Conservation (phyloP, 2,888 invertebrate genomes). For the Chrysolina oricalcia region DNA sequence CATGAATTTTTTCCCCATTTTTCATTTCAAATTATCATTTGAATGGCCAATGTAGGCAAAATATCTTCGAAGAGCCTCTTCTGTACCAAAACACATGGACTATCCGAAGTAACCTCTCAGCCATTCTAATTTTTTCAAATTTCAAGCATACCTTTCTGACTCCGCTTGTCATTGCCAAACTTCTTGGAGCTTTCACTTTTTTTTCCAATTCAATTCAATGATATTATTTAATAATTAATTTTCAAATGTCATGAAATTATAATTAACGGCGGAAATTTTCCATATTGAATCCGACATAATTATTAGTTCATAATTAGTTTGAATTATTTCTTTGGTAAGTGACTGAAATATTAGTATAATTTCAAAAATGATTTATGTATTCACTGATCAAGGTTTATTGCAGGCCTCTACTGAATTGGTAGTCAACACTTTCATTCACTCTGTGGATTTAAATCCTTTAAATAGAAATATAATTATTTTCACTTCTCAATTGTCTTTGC, state of each 20-base stretch:
- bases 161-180: not conserved
- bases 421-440: no score
- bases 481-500: no score
- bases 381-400: not conserved
- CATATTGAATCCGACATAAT: not conserved
- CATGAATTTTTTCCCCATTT: no score
- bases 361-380: not conserved
- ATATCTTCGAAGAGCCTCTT: no score
- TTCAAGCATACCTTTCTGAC: no score
- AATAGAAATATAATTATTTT: no score
- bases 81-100: no score
- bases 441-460: no score
- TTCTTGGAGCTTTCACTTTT: conserved; percentile 1
- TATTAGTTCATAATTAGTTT: not conserved
- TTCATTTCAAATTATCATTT: no score
- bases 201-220: not conserved
- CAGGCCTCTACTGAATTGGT: not conserved
- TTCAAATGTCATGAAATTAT: conserved; percentile 4
- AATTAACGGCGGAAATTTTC: not conserved
- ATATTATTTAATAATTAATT: not conserved
- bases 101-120: no score
- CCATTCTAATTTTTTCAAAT: no score
- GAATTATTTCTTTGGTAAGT: not conserved
- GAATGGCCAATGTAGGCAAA: no score
- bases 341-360: not conserved